These are phyloP conservation scores for Fratercula arctica DNA, from an alignment of 2,797 vertebrate species.

Conservation along the genomic window DNA sequence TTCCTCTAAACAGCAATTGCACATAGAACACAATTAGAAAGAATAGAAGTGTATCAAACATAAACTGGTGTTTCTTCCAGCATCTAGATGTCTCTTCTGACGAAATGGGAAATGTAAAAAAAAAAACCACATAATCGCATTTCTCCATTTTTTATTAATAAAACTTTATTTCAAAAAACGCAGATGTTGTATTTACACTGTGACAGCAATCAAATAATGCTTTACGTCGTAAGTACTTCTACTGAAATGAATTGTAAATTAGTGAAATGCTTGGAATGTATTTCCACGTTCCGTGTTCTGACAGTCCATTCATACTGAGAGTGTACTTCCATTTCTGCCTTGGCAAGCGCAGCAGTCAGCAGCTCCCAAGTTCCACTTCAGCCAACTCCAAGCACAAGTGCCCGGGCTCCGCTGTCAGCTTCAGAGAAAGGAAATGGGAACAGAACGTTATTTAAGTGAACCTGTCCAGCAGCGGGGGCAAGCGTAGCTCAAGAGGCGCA, in stretches of 20 bases:
- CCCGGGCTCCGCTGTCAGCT: background rate
- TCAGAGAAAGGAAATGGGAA: background rate
- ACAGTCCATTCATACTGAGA: background rate
- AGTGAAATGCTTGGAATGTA: background rate
- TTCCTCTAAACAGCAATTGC: constrained; percentile 70
- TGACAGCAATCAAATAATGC: background rate
- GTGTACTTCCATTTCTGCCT: background rate
- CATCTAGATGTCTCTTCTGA: background rate
- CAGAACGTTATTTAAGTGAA: background rate
- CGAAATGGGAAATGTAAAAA: background rate
- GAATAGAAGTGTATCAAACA: background rate
- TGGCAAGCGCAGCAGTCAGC: background rate
- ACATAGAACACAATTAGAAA: constrained; percentile 22
- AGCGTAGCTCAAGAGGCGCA: background rate
- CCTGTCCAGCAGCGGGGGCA: background rate
- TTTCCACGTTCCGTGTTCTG: background rate
- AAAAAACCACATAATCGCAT: background rate
- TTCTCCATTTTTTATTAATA: background rate
- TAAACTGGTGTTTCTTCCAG: background rate
- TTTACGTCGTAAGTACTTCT: background rate
- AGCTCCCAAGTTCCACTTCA: fast-evolving
- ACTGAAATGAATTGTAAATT: background rate
- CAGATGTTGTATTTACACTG: background rate
- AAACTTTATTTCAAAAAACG: background rate
- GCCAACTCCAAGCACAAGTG: background rate